Base-by-base conservation (phyloP, 2,888 invertebrate species). In the Nomada lathburiana region DNA sequence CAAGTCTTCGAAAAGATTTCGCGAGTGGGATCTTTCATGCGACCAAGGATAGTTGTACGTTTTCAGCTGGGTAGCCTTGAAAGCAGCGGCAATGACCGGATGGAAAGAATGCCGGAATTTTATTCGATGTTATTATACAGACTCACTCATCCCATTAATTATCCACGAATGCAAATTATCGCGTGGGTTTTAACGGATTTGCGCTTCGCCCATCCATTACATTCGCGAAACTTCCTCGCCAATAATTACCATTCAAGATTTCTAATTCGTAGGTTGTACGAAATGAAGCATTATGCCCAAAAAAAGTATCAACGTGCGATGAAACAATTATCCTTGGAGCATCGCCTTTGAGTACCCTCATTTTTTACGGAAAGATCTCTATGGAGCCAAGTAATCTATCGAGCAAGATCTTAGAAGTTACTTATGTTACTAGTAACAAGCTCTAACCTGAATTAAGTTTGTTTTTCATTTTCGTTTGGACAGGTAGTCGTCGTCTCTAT, bases 51-150 rank as follows among this genome's bases (percentile, higher is more conserved):
- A 55, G 26, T 55, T 62, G 29, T 72, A 69, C 52, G 47, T 73
- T 60, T 78, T 78, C 53, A 47, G 59, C 11, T 5, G 57, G 29
- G 16, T 60, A 59, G 18, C 81, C 81, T 81, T 81, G 81, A 74
- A 50, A 23, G 29, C 53, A 60, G 42, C 42, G 81, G 42, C 81
- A 78, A 81, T 72, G 81, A 78, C 81, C 81, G 26, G 59, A 26
- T 70, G 60, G 65, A 42, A 26, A 65, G 29, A 20, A 36, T 63
- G 69, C 44, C 70, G 29, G 78, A 78, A 78, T 73, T 73, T 74
- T 42, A 36, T 72, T 52, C 53, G 55, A 59, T n/a, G 55, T 71
- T 53, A 57, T 68, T 67, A 80, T 36, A 13, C 60, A n/a, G 29
- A 29, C 18, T 52, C 53, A 29, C 20, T 52, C 53, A 16, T 42